These are phyloP conservation scores for Colinus virginianus DNA, from an alignment of 2,113 vertebrate species.

Conservation along the genomic window DNA sequence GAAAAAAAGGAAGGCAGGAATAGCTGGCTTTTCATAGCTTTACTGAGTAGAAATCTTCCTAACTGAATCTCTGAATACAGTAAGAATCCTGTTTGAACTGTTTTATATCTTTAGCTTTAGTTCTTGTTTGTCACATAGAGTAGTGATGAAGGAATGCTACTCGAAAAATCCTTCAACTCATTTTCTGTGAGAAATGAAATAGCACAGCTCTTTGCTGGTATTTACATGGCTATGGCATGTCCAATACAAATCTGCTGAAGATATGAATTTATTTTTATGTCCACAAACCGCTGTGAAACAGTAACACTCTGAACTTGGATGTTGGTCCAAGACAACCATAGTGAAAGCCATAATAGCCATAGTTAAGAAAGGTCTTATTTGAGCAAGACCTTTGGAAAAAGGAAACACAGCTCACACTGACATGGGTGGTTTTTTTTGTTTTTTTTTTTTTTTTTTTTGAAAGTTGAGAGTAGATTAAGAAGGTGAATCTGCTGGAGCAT, in stretches of 20 bases:
- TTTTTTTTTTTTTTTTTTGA: neutral
- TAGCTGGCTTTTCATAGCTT: neutral
- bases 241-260: neutral
- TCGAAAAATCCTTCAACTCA: neutral
- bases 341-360: no score
- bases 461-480: neutral
- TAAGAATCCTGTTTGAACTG: neutral
- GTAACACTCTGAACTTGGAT: neutral
- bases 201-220: neutral
- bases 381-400: neutral
- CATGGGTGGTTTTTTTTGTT: no score
- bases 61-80: neutral
- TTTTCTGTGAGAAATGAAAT: neutral
- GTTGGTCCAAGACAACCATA: neutral
- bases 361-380: neutral
- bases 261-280: neutral
- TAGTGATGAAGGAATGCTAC: fast-evolving
- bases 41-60: neutral
- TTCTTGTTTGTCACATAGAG: neutral
- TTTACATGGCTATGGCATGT: neutral
- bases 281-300: neutral
- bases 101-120: neutral
- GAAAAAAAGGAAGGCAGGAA: neutral
- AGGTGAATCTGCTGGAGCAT: neutral
- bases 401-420: neutral